Base-by-base conservation (phyloP, 2,797 vertebrate genomes). In the Rhynchotus rufescens region DNA sequence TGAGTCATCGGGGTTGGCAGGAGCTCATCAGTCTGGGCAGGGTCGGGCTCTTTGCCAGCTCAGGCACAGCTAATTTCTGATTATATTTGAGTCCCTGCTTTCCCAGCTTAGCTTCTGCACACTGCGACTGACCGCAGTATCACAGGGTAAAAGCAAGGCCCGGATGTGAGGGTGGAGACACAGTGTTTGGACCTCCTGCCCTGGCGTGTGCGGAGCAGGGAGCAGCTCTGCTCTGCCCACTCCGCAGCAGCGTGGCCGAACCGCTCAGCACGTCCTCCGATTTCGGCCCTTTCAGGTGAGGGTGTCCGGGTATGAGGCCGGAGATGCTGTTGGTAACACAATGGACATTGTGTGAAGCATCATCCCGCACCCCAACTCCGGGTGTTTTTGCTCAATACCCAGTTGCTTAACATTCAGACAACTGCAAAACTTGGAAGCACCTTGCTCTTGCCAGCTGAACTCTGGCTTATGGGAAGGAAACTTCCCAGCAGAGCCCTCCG, bases 381-480 rank as follows among this genome's bases (percentile, higher is more conserved):
- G 32, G 32, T 60, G 8, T 66, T 80, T 56, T 7, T 15, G 1
- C 15, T 36, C 17, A 1, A 0, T 19, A 30, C 26, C 51, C 72
- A 38, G 26, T 2, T 22, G 17, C 60, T 78, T 59, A 36, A 45
- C 56, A 14, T 36, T 84, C 59, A 57, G 57, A 74, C 15, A 20
- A 8, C 21, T 51, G 68, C 16, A 54, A 73, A 80, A 54, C 22
- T 61, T 45, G 72, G 61, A 52, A 88, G 32, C 28, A 64, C 8
- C 14, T 6, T 6, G 28, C 2, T 22, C 5, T 61, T 79, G 21
- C 1, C 15, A 32, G 10, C 80, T 61, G 25, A 36, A 40, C 30
- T 30, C 15, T 30, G 76, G 67, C 65, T 45, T 36, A 34, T 65
- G 90, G 73, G 42, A 75, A 62, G 22, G 34, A 80, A 91, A 90